Evolutionary conservation across 2,797 vertebrate genomes (phyloP).

Genomic region (Notoglanidium macrostoma): DNA sequence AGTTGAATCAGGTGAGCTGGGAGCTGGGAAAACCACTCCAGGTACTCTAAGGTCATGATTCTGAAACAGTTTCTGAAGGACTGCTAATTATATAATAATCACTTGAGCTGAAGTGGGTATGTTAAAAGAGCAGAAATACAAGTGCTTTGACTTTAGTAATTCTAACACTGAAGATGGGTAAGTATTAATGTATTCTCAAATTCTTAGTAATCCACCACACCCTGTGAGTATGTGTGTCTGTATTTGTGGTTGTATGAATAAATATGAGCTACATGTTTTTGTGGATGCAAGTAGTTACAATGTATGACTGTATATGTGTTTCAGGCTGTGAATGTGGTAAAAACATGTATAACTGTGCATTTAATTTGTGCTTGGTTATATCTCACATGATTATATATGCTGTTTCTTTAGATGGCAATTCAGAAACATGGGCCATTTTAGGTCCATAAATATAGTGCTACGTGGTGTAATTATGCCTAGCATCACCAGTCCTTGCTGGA

Average conservation of each 20-base stretch:
- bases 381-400: not conserved
- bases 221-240: not conserved
- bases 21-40: not conserved
- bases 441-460: not conserved
- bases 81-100: conserved; percentile 16
- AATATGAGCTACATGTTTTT: not conserved
- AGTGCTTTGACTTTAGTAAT: not conserved
- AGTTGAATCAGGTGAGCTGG: not conserved
- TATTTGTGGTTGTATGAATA: not conserved
- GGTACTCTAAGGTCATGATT: not conserved
- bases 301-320: not conserved
- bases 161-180: not conserved
- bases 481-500: not conserved
- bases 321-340: not conserved
- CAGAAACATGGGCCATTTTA: not conserved
- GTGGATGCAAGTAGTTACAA: not conserved
- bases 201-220: not conserved
- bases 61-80: not conserved
- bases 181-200: not conserved
- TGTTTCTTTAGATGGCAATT: not conserved
- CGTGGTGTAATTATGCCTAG: not conserved
- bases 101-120: not conserved
- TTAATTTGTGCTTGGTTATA: not conserved
- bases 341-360: not conserved
- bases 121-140: not conserved